Evolutionary conservation across 1,140 invertebrate genomes (phyloP).

Genomic region (Dendroctonus ponderosae): DNA sequence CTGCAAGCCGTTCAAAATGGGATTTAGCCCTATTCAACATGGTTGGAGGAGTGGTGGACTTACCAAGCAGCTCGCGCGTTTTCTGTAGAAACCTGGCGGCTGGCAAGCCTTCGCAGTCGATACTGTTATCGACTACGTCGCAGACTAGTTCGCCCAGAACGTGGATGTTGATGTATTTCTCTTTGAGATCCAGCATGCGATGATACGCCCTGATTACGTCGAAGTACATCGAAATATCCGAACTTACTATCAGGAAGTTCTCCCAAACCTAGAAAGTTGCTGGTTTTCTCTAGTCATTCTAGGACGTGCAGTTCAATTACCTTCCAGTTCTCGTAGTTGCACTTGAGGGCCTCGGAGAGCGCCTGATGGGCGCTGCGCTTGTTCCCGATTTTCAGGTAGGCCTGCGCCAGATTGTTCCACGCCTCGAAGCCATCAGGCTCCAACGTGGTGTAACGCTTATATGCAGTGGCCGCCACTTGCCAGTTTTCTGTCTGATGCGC

Average conservation of each 20-base stretch:
- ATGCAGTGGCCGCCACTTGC: constrained; percentile 79
- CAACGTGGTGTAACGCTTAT: constrained; percentile 80
- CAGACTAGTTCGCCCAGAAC: constrained; percentile 74
- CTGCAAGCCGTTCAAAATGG: constrained; percentile 6
- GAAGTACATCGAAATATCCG: constrained; percentile 71
- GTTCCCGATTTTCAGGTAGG: constrained; percentile 83
- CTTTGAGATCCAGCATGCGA: constrained; percentile 79
- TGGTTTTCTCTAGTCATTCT: not conserved
- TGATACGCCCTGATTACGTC: constrained; percentile 83
- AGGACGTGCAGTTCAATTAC: not conserved
- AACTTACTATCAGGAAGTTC: constrained; percentile 62
- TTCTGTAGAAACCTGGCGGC: constrained; percentile 60
- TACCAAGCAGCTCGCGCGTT: constrained; percentile 73
- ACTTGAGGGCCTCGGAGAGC: constrained; percentile 86
- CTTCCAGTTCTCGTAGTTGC: constrained; percentile 94
- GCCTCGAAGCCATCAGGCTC: constrained; percentile 91
- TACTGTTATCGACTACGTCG: constrained; percentile 65
- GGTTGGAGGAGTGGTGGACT: not conserved
- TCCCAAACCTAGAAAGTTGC: constrained; percentile 3
- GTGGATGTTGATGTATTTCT: constrained; percentile 75
- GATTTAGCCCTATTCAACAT: not conserved
- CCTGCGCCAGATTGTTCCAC: constrained; percentile 96
- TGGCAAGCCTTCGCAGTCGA: constrained; percentile 55
- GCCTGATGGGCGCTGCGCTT: constrained; percentile 81
- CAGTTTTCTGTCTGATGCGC: constrained; percentile 77